Evolutionary conservation across 2,113 vertebrate genomes (phyloP).

Genomic region (Amia ocellicauda): DNA sequence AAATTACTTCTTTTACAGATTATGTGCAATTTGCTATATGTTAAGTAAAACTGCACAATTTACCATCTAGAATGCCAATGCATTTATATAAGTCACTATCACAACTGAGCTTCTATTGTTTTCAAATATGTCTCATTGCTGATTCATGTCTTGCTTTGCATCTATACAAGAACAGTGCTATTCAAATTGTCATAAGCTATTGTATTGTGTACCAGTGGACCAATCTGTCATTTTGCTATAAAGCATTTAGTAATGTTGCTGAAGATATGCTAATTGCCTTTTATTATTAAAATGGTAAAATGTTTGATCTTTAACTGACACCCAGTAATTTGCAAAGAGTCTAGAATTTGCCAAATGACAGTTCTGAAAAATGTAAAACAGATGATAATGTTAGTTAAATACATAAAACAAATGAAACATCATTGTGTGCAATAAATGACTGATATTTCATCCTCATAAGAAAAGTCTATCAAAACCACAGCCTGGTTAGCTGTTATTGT

Average conservation of each 20-base stretch:
- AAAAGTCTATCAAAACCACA: neutral
- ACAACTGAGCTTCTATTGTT: neutral
- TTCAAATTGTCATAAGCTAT: neutral
- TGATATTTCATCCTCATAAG: neutral
- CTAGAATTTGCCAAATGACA: slow-evolving; percentile 5
- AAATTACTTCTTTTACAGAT: neutral
- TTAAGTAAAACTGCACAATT: neutral
- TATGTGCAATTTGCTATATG: neutral
- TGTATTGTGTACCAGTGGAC: slow-evolving; percentile 4
- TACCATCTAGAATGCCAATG: neutral
- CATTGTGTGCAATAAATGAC: slow-evolving; percentile 7
- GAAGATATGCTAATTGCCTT: slow-evolving; percentile 29
- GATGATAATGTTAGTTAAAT: neutral
- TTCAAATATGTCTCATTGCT: slow-evolving; percentile 8
- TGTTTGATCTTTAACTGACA: slow-evolving; percentile 32
- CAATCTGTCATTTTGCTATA: slow-evolving; percentile 20
- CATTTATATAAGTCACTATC: neutral
- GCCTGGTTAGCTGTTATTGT: neutral
- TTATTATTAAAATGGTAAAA: slow-evolving; percentile 28
- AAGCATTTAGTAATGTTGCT: slow-evolving; percentile 10
- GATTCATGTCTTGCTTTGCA: slow-evolving; percentile 22
- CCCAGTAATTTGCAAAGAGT: slow-evolving; percentile 22
- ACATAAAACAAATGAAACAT: slow-evolving; percentile 1
- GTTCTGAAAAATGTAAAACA: slow-evolving; percentile 13
- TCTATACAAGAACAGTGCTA: slow-evolving; percentile 10